These are phyloP conservation scores for Regulus satrapa DNA, from an alignment of 2,113 vertebrate genomes.

Conservation along the genomic window DNA sequence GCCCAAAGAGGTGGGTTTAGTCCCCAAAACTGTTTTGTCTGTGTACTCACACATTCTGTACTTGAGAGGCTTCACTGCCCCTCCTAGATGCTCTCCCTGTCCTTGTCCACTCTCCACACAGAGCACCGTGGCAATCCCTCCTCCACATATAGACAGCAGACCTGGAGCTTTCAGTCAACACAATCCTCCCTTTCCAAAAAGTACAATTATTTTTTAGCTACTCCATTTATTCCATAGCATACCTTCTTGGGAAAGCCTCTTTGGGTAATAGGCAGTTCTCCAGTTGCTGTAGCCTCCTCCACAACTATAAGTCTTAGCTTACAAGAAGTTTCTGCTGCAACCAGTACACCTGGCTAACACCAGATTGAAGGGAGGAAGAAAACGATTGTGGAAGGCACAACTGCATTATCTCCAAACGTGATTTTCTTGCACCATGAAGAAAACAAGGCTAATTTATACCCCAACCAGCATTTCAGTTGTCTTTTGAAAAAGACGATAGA, in stretches of 20 bases:
- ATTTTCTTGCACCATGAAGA: background rate
- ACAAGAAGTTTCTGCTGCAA: background rate
- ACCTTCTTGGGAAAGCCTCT: background rate
- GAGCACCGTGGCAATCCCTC: rapidly evolving
- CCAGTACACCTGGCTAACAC: background rate
- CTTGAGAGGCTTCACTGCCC: background rate
- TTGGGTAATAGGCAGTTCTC: background rate
- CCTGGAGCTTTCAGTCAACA: background rate
- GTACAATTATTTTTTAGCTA: background rate
- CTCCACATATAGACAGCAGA: background rate
- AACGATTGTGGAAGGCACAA: rapidly evolving
- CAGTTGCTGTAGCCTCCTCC: background rate
- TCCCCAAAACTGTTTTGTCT: background rate
- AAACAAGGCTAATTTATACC: background rate
- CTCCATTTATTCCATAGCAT: background rate
- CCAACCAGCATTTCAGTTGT: rapidly evolving
- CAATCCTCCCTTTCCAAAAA: background rate
- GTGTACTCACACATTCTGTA: background rate
- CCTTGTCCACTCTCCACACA: background rate
- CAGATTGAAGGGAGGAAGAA: background rate
- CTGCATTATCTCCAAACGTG: background rate
- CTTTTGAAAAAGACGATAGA: rapidly evolving
- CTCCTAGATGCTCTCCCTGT: background rate
- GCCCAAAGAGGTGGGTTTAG: background rate
- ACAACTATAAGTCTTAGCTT: background rate